A percentile compares a stretch with the other conserved stretches of the same genome.
These are phyloP conservation scores for Aleiodes testaceus DNA, from an alignment of 2,888 invertebrate genomes.

Conservation along the genomic window DNA sequence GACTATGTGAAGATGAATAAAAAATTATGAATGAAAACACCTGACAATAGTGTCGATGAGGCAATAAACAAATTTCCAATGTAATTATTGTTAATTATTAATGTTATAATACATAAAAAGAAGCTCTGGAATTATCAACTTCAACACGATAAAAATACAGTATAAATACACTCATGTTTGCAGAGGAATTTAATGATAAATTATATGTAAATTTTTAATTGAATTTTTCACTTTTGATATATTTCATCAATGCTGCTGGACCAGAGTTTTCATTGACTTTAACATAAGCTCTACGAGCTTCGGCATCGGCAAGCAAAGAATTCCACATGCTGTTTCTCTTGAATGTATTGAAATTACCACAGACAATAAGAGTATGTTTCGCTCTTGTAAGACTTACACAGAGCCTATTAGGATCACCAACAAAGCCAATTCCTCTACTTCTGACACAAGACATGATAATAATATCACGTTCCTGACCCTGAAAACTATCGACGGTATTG, in stretches of 20 bases:
- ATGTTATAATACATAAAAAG: no score
- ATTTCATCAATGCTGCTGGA: background rate
- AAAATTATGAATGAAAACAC: no score
- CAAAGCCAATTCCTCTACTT: constrained; percentile 83
- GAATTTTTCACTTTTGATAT: background rate
- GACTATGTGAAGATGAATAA: no score
- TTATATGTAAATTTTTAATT: background rate
- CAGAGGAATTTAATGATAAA: no score
- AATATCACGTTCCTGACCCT: constrained; percentile 90
- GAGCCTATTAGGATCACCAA: constrained; percentile 83
- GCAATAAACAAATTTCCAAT: no score
- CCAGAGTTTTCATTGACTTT: constrained; percentile 44
- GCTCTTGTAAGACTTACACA: constrained; percentile 92
- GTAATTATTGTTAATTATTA: no score
- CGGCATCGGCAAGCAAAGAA: constrained; percentile 60
- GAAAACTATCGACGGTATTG: constrained; percentile 88
- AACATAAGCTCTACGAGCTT: constrained; percentile 52
- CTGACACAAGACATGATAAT: constrained; percentile 89
- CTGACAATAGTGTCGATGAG: no score
- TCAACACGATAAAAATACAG: no score
- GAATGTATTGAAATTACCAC: constrained; percentile 81
- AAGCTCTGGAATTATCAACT: no score
- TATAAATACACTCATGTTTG: no score
- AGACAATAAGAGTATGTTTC: constrained; percentile 80
- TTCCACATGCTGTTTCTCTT: constrained; percentile 68